Evolutionary conservation across 2,797 vertebrate species (phyloP), one percentile per base, ranked within the genome.

Genomic region (Zalophus californianus): DNA sequence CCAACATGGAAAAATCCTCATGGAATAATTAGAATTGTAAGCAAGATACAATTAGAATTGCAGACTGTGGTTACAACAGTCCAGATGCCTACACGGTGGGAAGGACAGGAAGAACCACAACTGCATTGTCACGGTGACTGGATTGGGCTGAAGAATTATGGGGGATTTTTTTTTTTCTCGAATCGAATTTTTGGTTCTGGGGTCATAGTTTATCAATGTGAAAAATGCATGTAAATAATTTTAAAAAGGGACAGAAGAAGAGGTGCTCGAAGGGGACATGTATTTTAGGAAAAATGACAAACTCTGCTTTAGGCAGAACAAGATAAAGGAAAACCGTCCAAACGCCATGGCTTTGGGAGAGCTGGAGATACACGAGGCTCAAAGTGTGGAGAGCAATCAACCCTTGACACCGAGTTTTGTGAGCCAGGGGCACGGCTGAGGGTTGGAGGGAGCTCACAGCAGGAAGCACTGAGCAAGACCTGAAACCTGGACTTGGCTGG

Each of bases 201-300:
- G 23, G 44, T 70, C 75, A 72, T 79, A 68, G 23, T 72, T 86
- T 82, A 32, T 52, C 44, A 87, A 60, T 58, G 84, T 32, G 56
- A 89, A 94, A 94, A 97, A 86, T 77, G 23, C 29, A 2, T 83
- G 25, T 29, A 90, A 79, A 93, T 86, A 66, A 73, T 86, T 62
- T 2, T 10, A 88, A 86, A 82, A 73, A 72, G 66, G 91, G 66
- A 86, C 15, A 85, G 64, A 15, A 73, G 79, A 86, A 35, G 27
- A 86, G 78, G 25, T 80, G 18, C 38, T 86, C 68, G 35, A 83
- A 82, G 50, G 6, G 50, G 48, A 60, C 25, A 64, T 21, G 38
- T 32, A 80, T 87, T 95, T 93, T 92, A 92, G 52, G 70, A 90
- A 78, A 95, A 97, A 90, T 32, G n/a, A 48, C 48, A 27, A 60